Evolutionary conservation across 2,113 vertebrate genomes (phyloP), one percentile per base, ranked within the genome.

Genomic region (Sceloporus tristichus): DNA sequence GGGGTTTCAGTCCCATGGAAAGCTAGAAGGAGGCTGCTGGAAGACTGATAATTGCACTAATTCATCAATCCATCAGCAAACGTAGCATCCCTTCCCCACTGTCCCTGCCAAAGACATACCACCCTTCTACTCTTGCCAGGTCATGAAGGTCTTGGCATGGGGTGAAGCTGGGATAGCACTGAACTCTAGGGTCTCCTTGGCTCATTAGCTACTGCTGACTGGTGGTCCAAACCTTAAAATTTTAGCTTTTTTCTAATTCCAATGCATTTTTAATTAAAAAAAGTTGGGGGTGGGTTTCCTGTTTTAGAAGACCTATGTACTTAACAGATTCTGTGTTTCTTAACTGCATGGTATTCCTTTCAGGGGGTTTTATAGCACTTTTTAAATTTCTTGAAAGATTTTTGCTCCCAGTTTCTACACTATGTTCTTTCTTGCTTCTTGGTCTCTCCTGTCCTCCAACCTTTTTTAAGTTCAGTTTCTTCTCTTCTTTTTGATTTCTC

Each of bases 301-400:
- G 91, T 91, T 93, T 92, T 88, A 92, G 95, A 92, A 92, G 92
- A 93, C 90, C 89, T 93, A 91, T 93, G 85, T 93, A 82, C 86
- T n/a, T 89, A 94, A 92, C 73, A 92, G 93, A 92, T 89, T 93
- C 93, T 94, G 92, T 94, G 94, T 94, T 96, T 96, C 94, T 94
- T 95, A 93, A 88, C 90, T 94, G 95, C 94, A 93, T 94, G 95
- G 94, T 88, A 65, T 93, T 92, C 90, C 96, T 95, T 90, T 92
- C 34, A 0, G 93, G 94, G 93, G 92, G 85, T 95, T 93, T 96
- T 95, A 92, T 96, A 95, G 92, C 94, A 94, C 91, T 95, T 95
- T 95, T 94, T 95, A 95, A 95, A 95, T 96, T 95, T 94, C 92
- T 95, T 93, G 91, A 79, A 92, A 91, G 88, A 93, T 92, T 95